phyloP scores from a whole-genome alignment of 2,113 vertebrate species.

The Meles meles region DNA sequence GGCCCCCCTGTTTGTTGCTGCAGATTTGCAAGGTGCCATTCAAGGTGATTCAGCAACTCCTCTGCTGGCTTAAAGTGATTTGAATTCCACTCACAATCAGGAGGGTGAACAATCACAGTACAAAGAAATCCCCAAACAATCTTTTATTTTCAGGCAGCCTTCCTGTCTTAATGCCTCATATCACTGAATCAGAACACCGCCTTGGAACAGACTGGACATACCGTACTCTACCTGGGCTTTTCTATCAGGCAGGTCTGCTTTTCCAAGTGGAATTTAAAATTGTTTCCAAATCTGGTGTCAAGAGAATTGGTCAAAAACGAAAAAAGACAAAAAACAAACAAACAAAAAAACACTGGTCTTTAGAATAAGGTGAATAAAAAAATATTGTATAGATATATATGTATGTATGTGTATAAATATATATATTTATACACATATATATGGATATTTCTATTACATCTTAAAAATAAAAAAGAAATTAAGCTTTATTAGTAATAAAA shows the following conservation, averaged over 20 bases:
- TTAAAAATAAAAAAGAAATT: not conserved
- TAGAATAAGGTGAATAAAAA: not conserved
- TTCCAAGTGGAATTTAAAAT: slow-evolving; percentile 47
- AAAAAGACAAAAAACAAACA: not conserved
- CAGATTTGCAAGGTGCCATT: not conserved
- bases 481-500: slow-evolving; percentile 28
- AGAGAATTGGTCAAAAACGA: not conserved
- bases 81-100: slow-evolving; percentile 52
- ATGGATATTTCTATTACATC: not conserved
- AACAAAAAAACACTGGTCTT: not conserved
- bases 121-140: slow-evolving; percentile 63
- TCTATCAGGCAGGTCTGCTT: not conserved
- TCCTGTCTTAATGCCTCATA: slow-evolving; percentile 19
- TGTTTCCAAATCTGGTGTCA: not conserved
- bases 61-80: slow-evolving; percentile 41
- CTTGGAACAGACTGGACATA: not conserved
- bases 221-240: not conserved
- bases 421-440: not conserved
- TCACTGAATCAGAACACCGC: not conserved
- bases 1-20: not conserved
- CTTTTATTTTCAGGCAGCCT: slow-evolving; percentile 49
- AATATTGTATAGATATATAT: not conserved
- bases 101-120: slow-evolving; percentile 24
- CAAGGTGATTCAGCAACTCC: slow-evolving; percentile 30
- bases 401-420: not conserved